Evolutionary conservation across 2,888 invertebrate genomes (phyloP).

Genomic region (Vesta saturnalis): DNA sequence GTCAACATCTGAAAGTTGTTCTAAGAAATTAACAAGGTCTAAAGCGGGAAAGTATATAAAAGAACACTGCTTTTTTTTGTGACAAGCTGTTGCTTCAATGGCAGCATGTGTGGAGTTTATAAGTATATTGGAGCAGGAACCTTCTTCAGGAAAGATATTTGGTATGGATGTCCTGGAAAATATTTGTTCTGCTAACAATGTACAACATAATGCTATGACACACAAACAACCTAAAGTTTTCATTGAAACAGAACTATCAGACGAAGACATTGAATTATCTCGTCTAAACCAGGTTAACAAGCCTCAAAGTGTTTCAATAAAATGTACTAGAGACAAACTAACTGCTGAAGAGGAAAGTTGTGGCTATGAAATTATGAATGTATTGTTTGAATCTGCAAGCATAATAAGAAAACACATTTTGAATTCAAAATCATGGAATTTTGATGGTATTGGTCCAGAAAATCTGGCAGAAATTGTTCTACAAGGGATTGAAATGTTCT

Average conservation of each 20-base stretch:
- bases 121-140: slow-evolving; percentile 12
- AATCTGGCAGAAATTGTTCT: not conserved
- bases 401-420: slow-evolving; percentile 13
- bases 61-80: slow-evolving; percentile 6
- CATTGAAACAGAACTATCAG: too few species aligned
- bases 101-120: slow-evolving; percentile 12
- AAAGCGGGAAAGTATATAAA: too few species aligned
- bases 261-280: too few species aligned
- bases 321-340: too few species aligned
- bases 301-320: too few species aligned
- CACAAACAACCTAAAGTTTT: not conserved
- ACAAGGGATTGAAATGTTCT: too few species aligned
- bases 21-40: too few species aligned
- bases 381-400: slow-evolving; percentile 14
- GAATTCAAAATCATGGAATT: slow-evolving; percentile 4
- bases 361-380: slow-evolving; percentile 14
- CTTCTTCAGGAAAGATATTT: slow-evolving; percentile 9
- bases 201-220: not conserved
- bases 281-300: too few species aligned
- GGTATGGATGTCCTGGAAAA: slow-evolving; percentile 7
- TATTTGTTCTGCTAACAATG: slow-evolving; percentile 7
- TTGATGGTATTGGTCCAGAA: slow-evolving; percentile 11
- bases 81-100: slow-evolving; percentile 12
- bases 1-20: too few species aligned
- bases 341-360: slow-evolving; percentile 9